Conservation (phyloP, 2,888 invertebrate genomes). For the Mythimna impura region DNA sequence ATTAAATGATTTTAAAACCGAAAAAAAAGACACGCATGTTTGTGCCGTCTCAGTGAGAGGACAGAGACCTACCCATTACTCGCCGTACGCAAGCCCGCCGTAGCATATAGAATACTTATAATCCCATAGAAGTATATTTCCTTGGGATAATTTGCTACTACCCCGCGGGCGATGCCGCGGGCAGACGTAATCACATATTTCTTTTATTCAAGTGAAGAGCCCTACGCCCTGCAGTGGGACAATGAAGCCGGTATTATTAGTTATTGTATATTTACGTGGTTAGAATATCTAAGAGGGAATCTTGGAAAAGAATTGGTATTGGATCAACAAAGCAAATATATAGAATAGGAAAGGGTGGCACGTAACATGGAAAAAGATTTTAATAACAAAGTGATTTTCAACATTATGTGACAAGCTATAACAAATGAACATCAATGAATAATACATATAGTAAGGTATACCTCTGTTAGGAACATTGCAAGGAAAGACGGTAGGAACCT, state of each 20-base stretch:
- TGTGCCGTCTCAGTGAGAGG: no score
- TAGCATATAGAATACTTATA: no score
- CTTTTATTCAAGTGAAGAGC: slow-evolving; percentile 5
- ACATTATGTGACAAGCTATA: neutral
- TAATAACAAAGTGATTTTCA: neutral
- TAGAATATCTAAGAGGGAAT: neutral
- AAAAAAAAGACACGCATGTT: no score
- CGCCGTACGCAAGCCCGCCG: no score
- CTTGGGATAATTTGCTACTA: no score
- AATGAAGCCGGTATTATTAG: slow-evolving; percentile 14
- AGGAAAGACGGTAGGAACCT: no score
- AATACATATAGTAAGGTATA: no score
- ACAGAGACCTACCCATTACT: no score
- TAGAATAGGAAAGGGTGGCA: neutral
- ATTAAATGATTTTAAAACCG: no score
- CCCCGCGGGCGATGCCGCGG: neutral
- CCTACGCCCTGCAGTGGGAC: neutral
- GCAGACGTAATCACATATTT: neutral
- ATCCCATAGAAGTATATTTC: no score
- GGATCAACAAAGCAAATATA: neutral
- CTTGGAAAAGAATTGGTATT: neutral
- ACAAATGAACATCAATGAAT: no score
- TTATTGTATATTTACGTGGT: neutral
- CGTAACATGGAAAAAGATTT: neutral
- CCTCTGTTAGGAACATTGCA: no score